phyloP scores from a whole-genome alignment of 1,140 invertebrate genomes.

The Vanessa tameamea region DNA sequence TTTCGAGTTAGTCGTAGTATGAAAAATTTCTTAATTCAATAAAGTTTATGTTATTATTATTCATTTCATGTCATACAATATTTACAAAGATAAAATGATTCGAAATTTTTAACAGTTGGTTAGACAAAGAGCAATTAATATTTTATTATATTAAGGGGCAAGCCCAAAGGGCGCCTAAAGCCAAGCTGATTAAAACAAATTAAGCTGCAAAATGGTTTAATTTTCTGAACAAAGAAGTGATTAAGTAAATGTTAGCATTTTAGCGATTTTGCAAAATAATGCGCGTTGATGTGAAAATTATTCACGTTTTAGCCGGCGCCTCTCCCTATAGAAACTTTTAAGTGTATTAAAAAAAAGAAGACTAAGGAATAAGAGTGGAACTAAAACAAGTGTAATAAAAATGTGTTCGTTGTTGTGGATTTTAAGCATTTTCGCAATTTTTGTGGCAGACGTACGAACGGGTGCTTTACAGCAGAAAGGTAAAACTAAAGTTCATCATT shows the following conservation, averaged over 20 bases:
- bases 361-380: constrained; percentile 8
- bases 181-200: constrained; percentile 26
- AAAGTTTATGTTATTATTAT: no score
- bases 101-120: not conserved
- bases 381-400: constrained; percentile 26
- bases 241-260: constrained; percentile 34
- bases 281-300: constrained; percentile 33
- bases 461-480: constrained; percentile 56
- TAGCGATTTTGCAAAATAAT: constrained; percentile 27
- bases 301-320: constrained; percentile 27
- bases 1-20: no score
- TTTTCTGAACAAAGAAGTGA: constrained; percentile 27
- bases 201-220: constrained; percentile 26
- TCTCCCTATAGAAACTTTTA: constrained; percentile 18
- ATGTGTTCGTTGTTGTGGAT: constrained; percentile 51
- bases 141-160: not conserved
- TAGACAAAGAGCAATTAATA: not conserved
- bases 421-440: constrained; percentile 50
- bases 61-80: no score
- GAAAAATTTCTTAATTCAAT: no score
- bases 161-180: not conserved
- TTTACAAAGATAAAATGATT: not conserved
- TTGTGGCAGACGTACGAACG: constrained; percentile 58
- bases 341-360: constrained; percentile 22
- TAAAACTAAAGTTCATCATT: constrained; percentile 27